Evolutionary conservation across 2,113 vertebrate genomes (phyloP), one percentile per base, ranked within the genome.

Genomic region (Erythrolamprus reginae): DNA sequence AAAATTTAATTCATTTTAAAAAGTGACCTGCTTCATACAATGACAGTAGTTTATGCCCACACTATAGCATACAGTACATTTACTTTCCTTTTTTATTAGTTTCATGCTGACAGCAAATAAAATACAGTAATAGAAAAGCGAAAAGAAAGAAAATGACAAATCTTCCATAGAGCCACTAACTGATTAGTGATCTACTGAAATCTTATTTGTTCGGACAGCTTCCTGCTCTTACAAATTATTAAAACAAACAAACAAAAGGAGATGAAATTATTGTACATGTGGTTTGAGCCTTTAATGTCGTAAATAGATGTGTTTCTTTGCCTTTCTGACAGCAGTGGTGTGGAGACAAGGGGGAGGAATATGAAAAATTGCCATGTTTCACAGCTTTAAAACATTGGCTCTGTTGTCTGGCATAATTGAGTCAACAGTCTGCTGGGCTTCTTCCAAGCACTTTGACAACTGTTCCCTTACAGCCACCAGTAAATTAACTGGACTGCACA

Each of bases 331-430:
- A 88, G 91, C n/a, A 50, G 19, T 82, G 45, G 4, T 87, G 85
- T 82, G 86, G 89, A 94, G 58, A 87, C 17, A 6, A 38, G 56
- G 21, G 12, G 89, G 87, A 91, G 90, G 93, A 95, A 88, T 91
- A 88, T 93, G 89, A 95, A 95, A 96, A 96, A 94, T 94, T 94
- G 91, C 89, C 90, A 92, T 96, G 91, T 96, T 96, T 96, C 95
- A 95, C 93, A 96, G 93, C 92, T 96, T 95, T 92, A 95, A 95
- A 96, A 94, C 92, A 91, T 95, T 95, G 96, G 95, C 95, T 97
- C 91, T 94, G 91, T 92, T 89, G 91, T 94, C 92, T 95, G 88
- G 93, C 84, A 89, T 96, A 96, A 96, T 96, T 95, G 96, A 97
- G 94, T 94, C 95, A 96, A 93, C 94, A 95, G 96, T 96, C 94